Base-by-base conservation (phyloP, 1,140 invertebrate genomes). In the Choristoneura fumiferana region DNA sequence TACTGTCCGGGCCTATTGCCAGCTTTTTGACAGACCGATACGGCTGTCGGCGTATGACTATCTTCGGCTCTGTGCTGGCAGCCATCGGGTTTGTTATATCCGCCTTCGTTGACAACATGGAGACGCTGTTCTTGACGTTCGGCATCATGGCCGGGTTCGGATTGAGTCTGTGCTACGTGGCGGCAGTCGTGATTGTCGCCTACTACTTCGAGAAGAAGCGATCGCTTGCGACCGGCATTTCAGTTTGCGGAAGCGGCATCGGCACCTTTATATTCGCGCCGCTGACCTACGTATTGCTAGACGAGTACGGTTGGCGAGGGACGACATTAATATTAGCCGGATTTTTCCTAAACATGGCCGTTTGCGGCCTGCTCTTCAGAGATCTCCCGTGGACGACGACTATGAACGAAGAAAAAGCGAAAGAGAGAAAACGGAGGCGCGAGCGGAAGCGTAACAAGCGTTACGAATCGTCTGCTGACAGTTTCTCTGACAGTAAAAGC, bases 181-280 rank as follows among this genome's bases (percentile, higher is more conserved):
- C 96, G 0, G 95, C 95, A 0, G 95, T 97, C 0, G 97, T 99
- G 0, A 97, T 97, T 65, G 97, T 99, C 1, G 97, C 97, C 0
- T 98, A 98, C 78, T 99, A 98, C 81, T 99, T 99, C 81, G 97
- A 99, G 69, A 96, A 96, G 69, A 94, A 93, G 73, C 89, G 97
- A 52, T 98, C 97, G 0, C 92, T 99, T 39, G 98, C 98, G 0
- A 99, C 97, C 0, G 98, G 98, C 0, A 91, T 99, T 15, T 95
- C 97, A 0, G 96, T 98, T 0, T 97, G 96, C 76, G 97, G 97
- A 0, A 96, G 95, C 71, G 95, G 95, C 5, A 95, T 96, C 38
- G 95, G 97, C 0, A 98, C 97, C 0, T 97, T 98, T 77, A 93
- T 98, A 53, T 97, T 98, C 82, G 95, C 96, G 0, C 97, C 96